Evolutionary conservation across 2,888 invertebrate species (phyloP), one percentile per base, ranked within the genome.

Genomic region (Lymantria monacha): DNA sequence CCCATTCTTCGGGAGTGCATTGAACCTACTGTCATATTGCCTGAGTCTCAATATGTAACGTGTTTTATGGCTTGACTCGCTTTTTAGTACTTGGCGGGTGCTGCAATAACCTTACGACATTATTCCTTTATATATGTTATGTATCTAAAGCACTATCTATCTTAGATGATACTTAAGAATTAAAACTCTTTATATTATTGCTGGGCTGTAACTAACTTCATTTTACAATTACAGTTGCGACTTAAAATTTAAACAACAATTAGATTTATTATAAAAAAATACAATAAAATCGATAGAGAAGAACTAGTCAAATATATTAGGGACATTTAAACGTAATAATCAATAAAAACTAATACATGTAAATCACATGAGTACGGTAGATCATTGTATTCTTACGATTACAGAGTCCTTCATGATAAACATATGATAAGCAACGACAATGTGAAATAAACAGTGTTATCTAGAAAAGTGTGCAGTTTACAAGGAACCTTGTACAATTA

Each of bases 21-120:
- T 85, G 89, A 88, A 86, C 85, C 74, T 68, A 59, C 80, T 85
- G 85, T 85, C 81, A 76, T 79, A 76, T 81, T 81, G 79, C 79
- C 77, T 77, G 72, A 74, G 72, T 72, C 74, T 76, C 69, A 70
- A 74, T 70, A 68, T 73, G 79, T 76, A 83, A 87, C 88, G 75
- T 83, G 87, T 85, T 86, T 81, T 81, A 85, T 82, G 79, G 71
- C 81, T 83, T 81, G 76, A 74, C 65, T 59, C 62, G 71, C 75
- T 76, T 84, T 85, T 78, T 67, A 63, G 74, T 67, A 63, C 57
- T 56, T 69, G 63, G 61, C 66, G 69, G 69, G 75, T 79, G 79
- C 77, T 70, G 74, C 72, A 72, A 73, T 73, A 63, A 45, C 49
- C 54, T 51, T 51, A 51, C 46, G 49, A 22, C 22, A 22, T 22